A percentile compares a stretch with the other conserved stretches of the same genome.
These are phyloP conservation scores for Fregetta grallaria DNA, from an alignment of 2,113 vertebrate genomes.

Conservation along the genomic window DNA sequence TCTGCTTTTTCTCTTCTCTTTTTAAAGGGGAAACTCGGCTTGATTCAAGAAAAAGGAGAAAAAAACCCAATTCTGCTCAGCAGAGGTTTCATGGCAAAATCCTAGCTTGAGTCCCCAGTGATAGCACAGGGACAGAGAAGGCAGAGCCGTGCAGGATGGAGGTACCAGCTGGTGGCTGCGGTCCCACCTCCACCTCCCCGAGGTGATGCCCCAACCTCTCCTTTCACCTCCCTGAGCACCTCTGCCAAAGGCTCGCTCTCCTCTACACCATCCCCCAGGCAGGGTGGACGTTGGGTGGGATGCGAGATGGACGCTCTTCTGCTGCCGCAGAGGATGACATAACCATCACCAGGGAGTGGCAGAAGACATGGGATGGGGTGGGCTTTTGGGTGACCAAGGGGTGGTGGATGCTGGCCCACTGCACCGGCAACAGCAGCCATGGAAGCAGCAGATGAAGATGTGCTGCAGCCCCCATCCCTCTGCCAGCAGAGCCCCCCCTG, in stretches of 20 bases:
- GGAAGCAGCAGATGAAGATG: not conserved
- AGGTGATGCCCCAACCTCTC: not conserved
- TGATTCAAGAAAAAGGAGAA: not conserved
- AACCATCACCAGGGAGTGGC: not conserved
- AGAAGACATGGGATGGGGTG: not conserved
- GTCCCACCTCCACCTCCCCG: not conserved
- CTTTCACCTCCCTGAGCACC: not conserved
- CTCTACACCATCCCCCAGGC: rapidly evolving
- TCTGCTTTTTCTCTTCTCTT: slow-evolving; percentile 43
- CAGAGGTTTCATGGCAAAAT: not conserved
- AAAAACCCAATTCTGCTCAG: not conserved
- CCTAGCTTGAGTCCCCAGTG: not conserved
- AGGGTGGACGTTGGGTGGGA: not conserved
- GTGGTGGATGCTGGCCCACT: not conserved
- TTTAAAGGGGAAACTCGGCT: not conserved
- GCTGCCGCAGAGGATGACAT: not conserved
- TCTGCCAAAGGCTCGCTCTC: not conserved
- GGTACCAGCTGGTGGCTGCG: not conserved
- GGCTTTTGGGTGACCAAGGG: not conserved
- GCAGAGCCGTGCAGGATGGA: not conserved
- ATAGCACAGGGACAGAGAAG: not conserved
- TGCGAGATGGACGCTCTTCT: not conserved
- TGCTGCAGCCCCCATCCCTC: not conserved
- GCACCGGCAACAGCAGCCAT: not conserved
- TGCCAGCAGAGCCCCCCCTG: not conserved